phyloP scores from a whole-genome alignment of 2,113 vertebrate species.

The Malurus cyaneus region DNA sequence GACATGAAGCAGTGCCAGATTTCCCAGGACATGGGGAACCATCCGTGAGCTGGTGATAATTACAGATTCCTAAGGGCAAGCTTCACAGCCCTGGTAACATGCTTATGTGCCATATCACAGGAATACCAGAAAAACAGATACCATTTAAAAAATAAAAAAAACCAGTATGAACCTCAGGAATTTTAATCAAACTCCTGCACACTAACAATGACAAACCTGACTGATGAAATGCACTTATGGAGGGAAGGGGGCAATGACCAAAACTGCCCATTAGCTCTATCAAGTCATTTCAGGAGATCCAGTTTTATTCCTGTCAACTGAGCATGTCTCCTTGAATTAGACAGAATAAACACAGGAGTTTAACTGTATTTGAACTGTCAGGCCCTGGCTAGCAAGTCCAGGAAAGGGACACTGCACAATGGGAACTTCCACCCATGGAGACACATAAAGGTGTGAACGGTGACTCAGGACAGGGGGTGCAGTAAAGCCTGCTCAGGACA shows the following conservation, averaged over 20 bases:
- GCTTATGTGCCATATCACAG: neutral
- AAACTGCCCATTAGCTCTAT: neutral
- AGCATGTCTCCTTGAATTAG: neutral
- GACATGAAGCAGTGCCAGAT: neutral
- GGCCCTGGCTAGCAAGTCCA: neutral
- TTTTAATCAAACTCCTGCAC: neutral
- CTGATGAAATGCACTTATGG: neutral
- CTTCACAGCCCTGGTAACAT: neutral
- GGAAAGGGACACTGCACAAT: neutral
- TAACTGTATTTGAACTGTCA: neutral
- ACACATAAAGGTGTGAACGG: accelerated
- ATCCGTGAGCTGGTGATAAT: neutral
- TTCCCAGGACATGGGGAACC: neutral
- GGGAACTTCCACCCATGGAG: accelerated
- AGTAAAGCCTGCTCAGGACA: accelerated
- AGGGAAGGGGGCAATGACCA: neutral
- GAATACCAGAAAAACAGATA: neutral
- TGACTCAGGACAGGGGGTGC: accelerated
- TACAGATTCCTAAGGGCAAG: neutral
- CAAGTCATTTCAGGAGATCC: neutral
- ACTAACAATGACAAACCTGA: neutral
- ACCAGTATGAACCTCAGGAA: neutral
- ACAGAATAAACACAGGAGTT: neutral
- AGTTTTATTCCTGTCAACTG: neutral
- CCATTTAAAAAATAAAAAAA: neutral